These are phyloP conservation scores for Epizoanthus scotinus DNA, from an alignment of 92 coral and sea anemone species.

Conservation along the genomic window DNA sequence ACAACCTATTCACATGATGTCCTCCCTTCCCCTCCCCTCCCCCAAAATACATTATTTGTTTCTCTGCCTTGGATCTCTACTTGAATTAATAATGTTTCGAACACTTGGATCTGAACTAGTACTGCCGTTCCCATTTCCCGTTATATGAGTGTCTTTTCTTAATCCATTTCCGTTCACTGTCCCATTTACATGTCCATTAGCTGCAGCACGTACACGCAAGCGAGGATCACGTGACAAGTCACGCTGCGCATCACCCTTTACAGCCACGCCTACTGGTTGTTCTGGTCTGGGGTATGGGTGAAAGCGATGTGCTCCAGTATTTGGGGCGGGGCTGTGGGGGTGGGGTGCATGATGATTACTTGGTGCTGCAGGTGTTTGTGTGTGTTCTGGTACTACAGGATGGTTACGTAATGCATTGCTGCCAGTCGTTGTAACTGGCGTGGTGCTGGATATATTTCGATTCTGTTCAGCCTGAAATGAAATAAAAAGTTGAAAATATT, in stretches of 20 bases:
- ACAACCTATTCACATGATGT: constrained; percentile 1
- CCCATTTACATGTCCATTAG: constrained; percentile 48
- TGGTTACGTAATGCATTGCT: constrained; percentile 52
- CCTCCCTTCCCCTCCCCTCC: background rate
- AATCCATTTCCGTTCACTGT: constrained; percentile 53
- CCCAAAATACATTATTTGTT: constrained; percentile 54
- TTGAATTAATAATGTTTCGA: constrained; percentile 89
- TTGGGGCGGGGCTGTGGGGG: constrained; percentile 28
- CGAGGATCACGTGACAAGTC: constrained; percentile 92
- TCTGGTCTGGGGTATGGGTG: constrained; percentile 89
- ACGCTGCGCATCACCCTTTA: constrained; percentile 56
- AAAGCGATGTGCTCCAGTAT: constrained; percentile 67
- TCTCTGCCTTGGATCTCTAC: constrained; percentile 94
- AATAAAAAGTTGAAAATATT: background rate
- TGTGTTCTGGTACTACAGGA: constrained; percentile 51
- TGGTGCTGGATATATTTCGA: constrained; percentile 61
- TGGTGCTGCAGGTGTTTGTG: constrained; percentile 46
- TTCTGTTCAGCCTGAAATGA: constrained; percentile 68
- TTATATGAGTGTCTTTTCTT: constrained; percentile 38
- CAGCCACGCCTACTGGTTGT: constrained; percentile 40
- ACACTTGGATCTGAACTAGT: constrained; percentile 53
- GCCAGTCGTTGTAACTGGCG: constrained; percentile 46
- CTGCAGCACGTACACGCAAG: constrained; percentile 68
- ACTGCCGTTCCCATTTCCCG: constrained; percentile 46
- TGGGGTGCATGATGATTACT: constrained; percentile 65